Percentiles rank a stretch among this genome's conserved stretches.
Conservation (phyloP, 2,797 vertebrate genomes). For the Pantherophis alleghaniensis region DNA sequence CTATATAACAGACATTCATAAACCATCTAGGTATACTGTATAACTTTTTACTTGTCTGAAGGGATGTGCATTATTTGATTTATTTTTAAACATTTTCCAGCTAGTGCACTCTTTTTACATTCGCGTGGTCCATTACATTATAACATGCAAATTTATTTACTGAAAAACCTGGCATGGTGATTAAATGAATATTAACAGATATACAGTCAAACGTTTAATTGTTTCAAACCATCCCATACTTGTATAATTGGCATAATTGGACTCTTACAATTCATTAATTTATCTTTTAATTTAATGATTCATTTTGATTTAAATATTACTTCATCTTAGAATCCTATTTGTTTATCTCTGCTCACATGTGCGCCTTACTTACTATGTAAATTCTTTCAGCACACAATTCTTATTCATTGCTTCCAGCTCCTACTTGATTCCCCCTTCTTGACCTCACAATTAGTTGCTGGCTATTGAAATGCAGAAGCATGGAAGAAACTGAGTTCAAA, state of each 20-base stretch:
- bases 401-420: constrained; percentile 43
- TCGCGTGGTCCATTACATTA: not conserved
- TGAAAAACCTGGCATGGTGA: not conserved
- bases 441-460: constrained; percentile 63
- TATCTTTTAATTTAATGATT: not conserved
- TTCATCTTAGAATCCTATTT: constrained; percentile 46
- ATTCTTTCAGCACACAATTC: constrained; percentile 52
- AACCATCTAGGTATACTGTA: not conserved
- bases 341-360: constrained; percentile 37
- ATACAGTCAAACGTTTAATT: not conserved
- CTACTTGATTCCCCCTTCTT: constrained; percentile 45
- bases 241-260: not conserved
- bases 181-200: not conserved
- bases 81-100: not conserved
- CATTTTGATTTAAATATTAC: constrained; percentile 1
- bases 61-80: not conserved
- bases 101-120: not conserved
- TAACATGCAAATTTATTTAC: not conserved
- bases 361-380: constrained; percentile 51
- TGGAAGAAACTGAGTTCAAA: constrained; percentile 53
- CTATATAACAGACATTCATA: not conserved
- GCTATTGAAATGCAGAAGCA: constrained; percentile 58
- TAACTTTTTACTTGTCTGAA: not conserved
- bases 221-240: not conserved
- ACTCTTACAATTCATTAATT: not conserved